Percentiles rank a stretch among this genome's conserved stretches.
phyloP scores from a whole-genome alignment of 2,113 vertebrate species.

The Clinocottus analis region DNA sequence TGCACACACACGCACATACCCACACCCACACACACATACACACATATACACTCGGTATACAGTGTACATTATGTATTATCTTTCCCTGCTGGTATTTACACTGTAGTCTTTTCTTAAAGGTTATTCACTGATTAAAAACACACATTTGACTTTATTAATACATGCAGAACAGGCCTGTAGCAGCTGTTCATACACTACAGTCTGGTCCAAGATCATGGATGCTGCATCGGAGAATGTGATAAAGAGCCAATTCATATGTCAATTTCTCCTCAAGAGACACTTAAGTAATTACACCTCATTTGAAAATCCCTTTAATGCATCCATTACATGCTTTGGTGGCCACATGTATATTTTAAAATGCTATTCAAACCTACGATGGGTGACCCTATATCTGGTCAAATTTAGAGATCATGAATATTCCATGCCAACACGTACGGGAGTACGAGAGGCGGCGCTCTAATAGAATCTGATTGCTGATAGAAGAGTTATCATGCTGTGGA shows the following conservation, averaged over 20 bases:
- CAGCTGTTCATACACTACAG: background rate
- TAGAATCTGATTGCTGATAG: slow-evolving; percentile 53
- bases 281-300: slow-evolving; percentile 57
- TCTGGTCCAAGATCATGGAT: background rate
- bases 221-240: slow-evolving; percentile 26
- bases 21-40: background rate
- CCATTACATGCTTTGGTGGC: slow-evolving; percentile 63
- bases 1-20: background rate
- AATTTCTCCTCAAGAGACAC: slow-evolving; percentile 43
- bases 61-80: background rate
- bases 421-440: slow-evolving; percentile 26
- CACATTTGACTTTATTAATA: background rate
- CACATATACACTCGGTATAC: background rate
- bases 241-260: slow-evolving; percentile 19
- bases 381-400: slow-evolving; percentile 42
- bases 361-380: slow-evolving; percentile 32
- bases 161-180: background rate
- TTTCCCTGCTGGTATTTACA: background rate
- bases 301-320: slow-evolving; percentile 55
- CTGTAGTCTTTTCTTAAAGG: background rate
- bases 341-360: slow-evolving; percentile 63
- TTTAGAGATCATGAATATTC: slow-evolving; percentile 66
- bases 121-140: background rate
- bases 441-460: slow-evolving; percentile 22
- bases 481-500: slow-evolving; percentile 48